Evolutionary conservation across 2,888 invertebrate genomes (phyloP).

Genomic region (Cheilosia vulpina): DNA sequence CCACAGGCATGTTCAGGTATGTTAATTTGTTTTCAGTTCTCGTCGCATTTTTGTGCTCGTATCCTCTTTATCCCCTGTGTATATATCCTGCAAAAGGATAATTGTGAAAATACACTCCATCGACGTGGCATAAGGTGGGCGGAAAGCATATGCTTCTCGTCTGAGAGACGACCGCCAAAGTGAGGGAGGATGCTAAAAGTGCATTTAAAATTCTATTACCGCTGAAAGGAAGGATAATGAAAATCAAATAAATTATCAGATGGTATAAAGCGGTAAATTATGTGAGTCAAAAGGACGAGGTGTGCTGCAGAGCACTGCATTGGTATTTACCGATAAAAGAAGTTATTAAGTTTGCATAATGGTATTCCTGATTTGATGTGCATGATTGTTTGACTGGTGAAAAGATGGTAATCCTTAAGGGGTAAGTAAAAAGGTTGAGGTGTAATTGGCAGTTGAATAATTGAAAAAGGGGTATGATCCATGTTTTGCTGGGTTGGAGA

Average conservation of each 20-base stretch:
- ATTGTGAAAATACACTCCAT: conserved; percentile 26
- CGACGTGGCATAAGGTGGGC: neutral
- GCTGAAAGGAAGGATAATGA: conserved; percentile 47
- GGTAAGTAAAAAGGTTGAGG: too few species aligned
- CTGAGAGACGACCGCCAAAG: neutral
- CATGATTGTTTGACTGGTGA: too few species aligned
- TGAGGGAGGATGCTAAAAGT: neutral
- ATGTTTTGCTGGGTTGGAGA: too few species aligned
- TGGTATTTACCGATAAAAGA: too few species aligned
- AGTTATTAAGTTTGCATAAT: too few species aligned
- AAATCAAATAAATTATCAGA: conserved; percentile 52
- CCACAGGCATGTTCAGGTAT: conserved; percentile 97
- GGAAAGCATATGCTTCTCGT: conserved; percentile 3
- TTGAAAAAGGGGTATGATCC: too few species aligned
- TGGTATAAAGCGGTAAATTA: conserved; percentile 12
- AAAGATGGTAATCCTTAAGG: too few species aligned
- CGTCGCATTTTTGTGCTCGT: neutral
- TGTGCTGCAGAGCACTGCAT: too few species aligned
- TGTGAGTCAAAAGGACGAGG: neutral
- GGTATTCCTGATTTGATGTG: too few species aligned
- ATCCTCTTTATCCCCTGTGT: conserved; percentile 12
- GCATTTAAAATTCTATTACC: conserved; percentile 60
- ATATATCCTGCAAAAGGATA: conserved; percentile 34
- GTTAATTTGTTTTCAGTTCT: conserved; percentile 74
- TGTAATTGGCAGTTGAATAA: too few species aligned